Evolutionary conservation across 2,888 invertebrate genomes (phyloP), one percentile per base, ranked within the genome.

Genomic region (Anorthoa munda): DNA sequence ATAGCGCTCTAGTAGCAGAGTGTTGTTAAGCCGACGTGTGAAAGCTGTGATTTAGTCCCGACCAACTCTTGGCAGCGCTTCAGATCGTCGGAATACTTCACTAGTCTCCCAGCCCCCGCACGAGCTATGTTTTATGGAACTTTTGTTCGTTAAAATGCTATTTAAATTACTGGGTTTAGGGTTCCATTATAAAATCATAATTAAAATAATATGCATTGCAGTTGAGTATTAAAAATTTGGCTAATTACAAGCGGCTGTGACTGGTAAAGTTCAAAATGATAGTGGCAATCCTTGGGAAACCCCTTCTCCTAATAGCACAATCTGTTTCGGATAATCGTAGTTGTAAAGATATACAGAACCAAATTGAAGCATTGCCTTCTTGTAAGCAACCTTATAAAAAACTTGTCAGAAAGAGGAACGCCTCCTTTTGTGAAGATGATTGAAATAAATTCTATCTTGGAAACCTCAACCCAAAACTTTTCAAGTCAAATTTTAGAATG

Each of bases 1-100:
- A 70, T 72, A 73, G 46, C 31, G n/a, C 31, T 59, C 59, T 66
- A 71, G 84, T 82, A 73, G 59, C 1, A n/a, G 13, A 31, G 31
- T 75, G 71, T 75, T 75, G 79, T 72, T 84, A 72, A 75, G 51
- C 17, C 39, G 45, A 17, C 23, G 50, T 59, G 66, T 51, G 39
- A 59, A n/a, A 50, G 31, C 2, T 15, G 76, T 70, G 84, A 86
- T 78, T 51, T 72, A 85, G 70, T 79, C 69, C 18, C 74, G 15
- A 21, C 66, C 39, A 17, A n/a, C 39, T 65, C 73, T 87, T 88
- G 88, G 88, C 88, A 86, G 48, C 53, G 17, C 58, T 75, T 86
- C 88, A 85, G 81, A 74, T 75, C n/a, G 50, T 48, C 66, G 21
- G 66, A 81, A 79, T 79, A 81, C 76, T 80, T 79, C 65, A 56